Evolutionary conservation across 2,797 vertebrate species (phyloP).

Genomic region (Lagocephalus sceleratus): DNA sequence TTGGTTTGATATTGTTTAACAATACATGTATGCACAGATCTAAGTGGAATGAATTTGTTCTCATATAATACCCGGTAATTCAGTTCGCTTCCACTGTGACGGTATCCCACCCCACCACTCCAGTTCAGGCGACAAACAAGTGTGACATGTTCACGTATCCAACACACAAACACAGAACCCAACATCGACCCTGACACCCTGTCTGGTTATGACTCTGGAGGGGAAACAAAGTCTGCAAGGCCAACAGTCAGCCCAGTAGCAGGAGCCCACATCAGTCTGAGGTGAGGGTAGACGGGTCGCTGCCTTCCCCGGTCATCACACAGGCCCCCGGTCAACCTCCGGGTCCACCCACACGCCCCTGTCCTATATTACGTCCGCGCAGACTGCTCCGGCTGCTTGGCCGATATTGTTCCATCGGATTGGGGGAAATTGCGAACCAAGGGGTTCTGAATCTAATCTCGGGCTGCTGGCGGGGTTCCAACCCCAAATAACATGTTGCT

Average conservation of each 20-base stretch:
- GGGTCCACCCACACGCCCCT: slow-evolving; percentile 42
- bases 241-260: slow-evolving; percentile 45
- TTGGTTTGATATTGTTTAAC: too few species aligned
- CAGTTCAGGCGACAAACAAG: background rate
- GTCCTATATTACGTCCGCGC: slow-evolving; percentile 15
- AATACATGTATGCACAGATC: too few species aligned
- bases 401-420: slow-evolving; percentile 51
- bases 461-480: slow-evolving; percentile 51
- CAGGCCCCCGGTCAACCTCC: slow-evolving; percentile 23
- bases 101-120: background rate
- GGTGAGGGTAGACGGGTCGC: slow-evolving; percentile 36
- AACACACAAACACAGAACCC: slow-evolving; percentile 44
- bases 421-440: slow-evolving; percentile 31
- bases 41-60: too few species aligned
- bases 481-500: slow-evolving; percentile 53
- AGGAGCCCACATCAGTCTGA: slow-evolving; percentile 33
- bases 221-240: slow-evolving; percentile 46
- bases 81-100: too few species aligned
- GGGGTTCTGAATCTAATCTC: slow-evolving; percentile 56
- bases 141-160: background rate
- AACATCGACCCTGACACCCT: slow-evolving; percentile 42
- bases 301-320: slow-evolving; percentile 13
- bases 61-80: too few species aligned
- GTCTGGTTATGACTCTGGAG: slow-evolving; percentile 62
- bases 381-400: slow-evolving; percentile 25